phyloP scores from a whole-genome alignment of 2,113 vertebrate species.

The Oenanthe melanoleuca region DNA sequence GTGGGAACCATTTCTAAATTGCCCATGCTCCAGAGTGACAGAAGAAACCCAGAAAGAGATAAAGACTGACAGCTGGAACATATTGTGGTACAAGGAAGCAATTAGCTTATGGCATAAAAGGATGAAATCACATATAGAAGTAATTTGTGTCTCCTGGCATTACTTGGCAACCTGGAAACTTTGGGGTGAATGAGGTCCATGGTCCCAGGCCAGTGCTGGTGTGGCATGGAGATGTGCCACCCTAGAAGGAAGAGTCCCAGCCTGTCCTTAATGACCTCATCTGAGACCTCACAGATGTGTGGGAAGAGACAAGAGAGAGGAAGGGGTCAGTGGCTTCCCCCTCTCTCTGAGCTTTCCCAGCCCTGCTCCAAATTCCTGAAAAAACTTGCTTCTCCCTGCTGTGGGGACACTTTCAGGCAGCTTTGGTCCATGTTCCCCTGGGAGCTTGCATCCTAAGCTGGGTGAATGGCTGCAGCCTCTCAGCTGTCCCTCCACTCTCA shows the following conservation, averaged over 20 bases:
- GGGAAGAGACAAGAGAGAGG: background rate
- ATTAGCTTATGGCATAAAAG: conserved; percentile 31
- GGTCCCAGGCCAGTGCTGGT: background rate
- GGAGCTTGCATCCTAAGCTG: background rate
- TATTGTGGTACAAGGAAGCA: conserved; percentile 39
- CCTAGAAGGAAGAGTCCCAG: background rate
- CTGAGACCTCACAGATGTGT: background rate
- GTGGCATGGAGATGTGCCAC: background rate
- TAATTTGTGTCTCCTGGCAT: background rate
- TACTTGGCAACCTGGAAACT: conserved; percentile 1
- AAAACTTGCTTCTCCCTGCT: background rate
- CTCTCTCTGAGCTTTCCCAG: background rate
- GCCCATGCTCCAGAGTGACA: conserved; percentile 17
- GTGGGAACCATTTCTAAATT: conserved; percentile 64
- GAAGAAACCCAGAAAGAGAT: conserved; percentile 57
- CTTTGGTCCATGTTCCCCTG: background rate
- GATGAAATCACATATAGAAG: conserved; percentile 45
- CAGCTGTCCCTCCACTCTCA: background rate
- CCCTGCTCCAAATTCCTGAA: background rate
- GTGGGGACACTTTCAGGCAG: accelerated
- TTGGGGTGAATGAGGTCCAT: background rate
- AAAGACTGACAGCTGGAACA: conserved; percentile 47
- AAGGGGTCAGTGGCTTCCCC: background rate
- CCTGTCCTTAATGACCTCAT: background rate
- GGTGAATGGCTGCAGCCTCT: background rate